Base-by-base conservation (phyloP, 2,797 vertebrate species). In the Ptychobarbus kaznakovi region DNA sequence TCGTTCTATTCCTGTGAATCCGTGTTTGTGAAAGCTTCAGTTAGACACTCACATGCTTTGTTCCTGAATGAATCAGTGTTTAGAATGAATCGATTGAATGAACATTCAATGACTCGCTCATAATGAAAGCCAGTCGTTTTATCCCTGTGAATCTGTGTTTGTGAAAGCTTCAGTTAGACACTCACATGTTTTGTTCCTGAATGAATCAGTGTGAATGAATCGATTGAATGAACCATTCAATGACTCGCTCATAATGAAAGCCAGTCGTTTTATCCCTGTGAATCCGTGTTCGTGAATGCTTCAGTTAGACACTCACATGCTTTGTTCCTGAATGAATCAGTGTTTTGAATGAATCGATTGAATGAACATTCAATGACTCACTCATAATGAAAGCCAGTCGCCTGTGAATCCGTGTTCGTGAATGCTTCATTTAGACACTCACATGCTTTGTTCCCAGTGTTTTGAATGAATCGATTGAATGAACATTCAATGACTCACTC, bases 101-200 rank as follows among this genome's bases (percentile, higher is more conserved):
- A 53, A 11, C 5, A 53, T 22, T 58, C 12, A 40, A 0, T 4
- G 11, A n/a, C 20, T 76, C 20, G 9, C 32, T 40, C 1, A 0
- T 69, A 58, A 76, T n/a, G 32, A 35, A 32, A 22, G 18, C 2
- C 11, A 38, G 20, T 38, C 38, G 35, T 56, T 76, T 40, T n/a
- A 11, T n/a, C 32, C 35, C 20, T 13, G 20, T 38, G 0, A 53
- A n/a, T 53, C 6, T 0, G 0, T 49, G 2, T 5, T 32, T 5
- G 10, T 6, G 9, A 28, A 63, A 28, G 12, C 11, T 63, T 28
- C 25, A 28, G 25, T 32, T 32, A 32, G 32, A 32, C 32, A 32
- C 32, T 32, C 32, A 32, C 2, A 2, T 58, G 56, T 22, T 58
- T 58, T 58, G 1, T 25, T 25, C 56, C 1, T 58, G 1, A 58